A percentile compares a stretch with the other conserved stretches of the same genome.
phyloP scores from a whole-genome alignment of 2,797 vertebrate genomes.

The Allenopithecus nigroviridis region DNA sequence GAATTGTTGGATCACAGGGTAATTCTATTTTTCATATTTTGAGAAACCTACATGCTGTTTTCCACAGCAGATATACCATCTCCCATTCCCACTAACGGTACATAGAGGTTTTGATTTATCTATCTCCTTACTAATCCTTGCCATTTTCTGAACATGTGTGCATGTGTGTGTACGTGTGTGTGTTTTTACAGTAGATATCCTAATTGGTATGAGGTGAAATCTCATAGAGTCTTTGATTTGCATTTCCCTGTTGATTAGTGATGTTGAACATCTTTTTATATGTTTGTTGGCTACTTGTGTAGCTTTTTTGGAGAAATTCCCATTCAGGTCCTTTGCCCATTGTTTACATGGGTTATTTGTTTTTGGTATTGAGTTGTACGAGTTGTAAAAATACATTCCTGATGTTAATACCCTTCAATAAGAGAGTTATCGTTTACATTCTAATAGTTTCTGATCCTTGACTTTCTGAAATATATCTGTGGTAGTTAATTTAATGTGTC shows the following conservation, averaged over 20 bases:
- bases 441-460: background rate
- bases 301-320: background rate
- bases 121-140: background rate
- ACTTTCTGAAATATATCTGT: background rate
- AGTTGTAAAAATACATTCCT: background rate
- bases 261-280: background rate
- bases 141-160: background rate
- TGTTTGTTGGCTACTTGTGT: background rate
- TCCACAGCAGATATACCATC: background rate
- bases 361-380: background rate
- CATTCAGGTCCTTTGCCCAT: background rate
- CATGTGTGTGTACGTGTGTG: background rate
- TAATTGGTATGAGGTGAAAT: background rate
- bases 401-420: background rate
- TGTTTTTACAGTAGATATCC: background rate
- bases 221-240: background rate
- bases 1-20: background rate
- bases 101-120: background rate
- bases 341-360: background rate
- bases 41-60: background rate
- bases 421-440: background rate
- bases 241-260: background rate
- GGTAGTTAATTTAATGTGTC: background rate
- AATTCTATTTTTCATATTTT: background rate
- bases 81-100: background rate